Evolutionary conservation across 2,888 invertebrate species (phyloP), one percentile per base, ranked within the genome.

Genomic region (Cephus pygmeus): DNA sequence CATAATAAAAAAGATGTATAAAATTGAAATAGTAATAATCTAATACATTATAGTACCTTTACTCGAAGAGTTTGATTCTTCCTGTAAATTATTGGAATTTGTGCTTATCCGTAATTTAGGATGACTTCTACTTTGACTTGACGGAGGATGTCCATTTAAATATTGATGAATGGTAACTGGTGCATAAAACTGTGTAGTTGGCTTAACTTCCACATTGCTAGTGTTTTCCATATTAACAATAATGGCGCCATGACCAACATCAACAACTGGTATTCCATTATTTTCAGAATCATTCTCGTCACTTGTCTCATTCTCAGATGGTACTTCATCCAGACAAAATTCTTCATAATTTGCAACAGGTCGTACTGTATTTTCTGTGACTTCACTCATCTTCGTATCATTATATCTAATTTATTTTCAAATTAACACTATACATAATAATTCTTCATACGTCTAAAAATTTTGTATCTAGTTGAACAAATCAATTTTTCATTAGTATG

Each of bases 111-210:
- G 12, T 11, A 34, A 71, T 30, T 15, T 71, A 15, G 31, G 12
- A 3, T 11, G 71, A 15, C 31, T 33, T 34, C 71, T 71, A 34
- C 30, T 33, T 33, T 40, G 56, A 56, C 15, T 73, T 31, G n/a
- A 15, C 2, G 12, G 30, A 77, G 1, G 34, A 69, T 69, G 3
- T 77, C 34, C 69, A 12, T 92, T 92, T 90, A 91, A 91, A 77
- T 92, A 92, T 79, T 92, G 92, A 79, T 92, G 92, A 80, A 93
- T 93, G 12, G 92, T 93, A 9, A 93, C 93, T 23, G 93, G 92
- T 40, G 93, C 93, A 82, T 92, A 92, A 80, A 92, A 93, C 79
- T 93, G 93, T 76, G 93, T 93, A 88, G 93, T 92, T 34, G 93
- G 92, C 1, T 93, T 93, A 77, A 93, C 92, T 34, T 93, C 92